Percentiles rank a stretch among this genome's conserved stretches.
Evolutionary conservation across 2,888 invertebrate genomes (phyloP).

Genomic region (Anoplius nigerrimus): DNA sequence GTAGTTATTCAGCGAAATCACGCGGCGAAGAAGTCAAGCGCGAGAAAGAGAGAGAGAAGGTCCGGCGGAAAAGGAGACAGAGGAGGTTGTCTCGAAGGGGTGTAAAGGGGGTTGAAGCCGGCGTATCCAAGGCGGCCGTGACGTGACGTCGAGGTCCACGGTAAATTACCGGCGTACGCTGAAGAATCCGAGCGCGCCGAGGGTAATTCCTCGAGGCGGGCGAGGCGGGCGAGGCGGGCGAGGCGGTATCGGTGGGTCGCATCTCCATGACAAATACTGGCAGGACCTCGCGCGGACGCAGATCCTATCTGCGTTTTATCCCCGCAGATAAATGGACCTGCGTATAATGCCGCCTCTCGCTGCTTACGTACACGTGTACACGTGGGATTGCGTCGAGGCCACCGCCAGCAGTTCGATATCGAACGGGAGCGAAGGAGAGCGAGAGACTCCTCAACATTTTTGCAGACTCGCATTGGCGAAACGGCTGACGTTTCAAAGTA

Average conservation of each 20-base stretch:
- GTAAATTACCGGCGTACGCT: constrained; percentile 66
- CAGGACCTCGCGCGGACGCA: constrained; percentile 72
- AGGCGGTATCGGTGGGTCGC: constrained; percentile 66
- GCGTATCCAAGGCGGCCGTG: constrained; percentile 27
- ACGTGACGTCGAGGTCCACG: constrained; percentile 54
- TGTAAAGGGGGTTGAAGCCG: background rate
- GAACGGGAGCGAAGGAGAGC: no score
- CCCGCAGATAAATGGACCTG: constrained; percentile 70
- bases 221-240: constrained; percentile 57
- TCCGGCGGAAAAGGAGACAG: constrained; percentile 16
- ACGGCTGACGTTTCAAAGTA: no score
- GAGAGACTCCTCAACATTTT: no score
- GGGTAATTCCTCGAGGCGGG: constrained; percentile 59
- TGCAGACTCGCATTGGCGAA: no score
- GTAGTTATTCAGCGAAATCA: constrained; percentile 9
- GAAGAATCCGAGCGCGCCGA: constrained; percentile 62
- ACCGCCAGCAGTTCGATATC: constrained; percentile 36
- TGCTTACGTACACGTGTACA: constrained; percentile 44
- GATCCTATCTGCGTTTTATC: constrained; percentile 69
- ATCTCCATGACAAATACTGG: constrained; percentile 73
- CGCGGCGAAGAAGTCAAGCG: background rate
- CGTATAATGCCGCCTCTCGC: constrained; percentile 61
- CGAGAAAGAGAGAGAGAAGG: constrained; percentile 2
- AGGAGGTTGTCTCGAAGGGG: constrained; percentile 1
- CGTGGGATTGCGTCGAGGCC: constrained; percentile 11